Evolutionary conservation across 2,888 invertebrate genomes (phyloP).

Genomic region (Adelphocoris suturalis): DNA sequence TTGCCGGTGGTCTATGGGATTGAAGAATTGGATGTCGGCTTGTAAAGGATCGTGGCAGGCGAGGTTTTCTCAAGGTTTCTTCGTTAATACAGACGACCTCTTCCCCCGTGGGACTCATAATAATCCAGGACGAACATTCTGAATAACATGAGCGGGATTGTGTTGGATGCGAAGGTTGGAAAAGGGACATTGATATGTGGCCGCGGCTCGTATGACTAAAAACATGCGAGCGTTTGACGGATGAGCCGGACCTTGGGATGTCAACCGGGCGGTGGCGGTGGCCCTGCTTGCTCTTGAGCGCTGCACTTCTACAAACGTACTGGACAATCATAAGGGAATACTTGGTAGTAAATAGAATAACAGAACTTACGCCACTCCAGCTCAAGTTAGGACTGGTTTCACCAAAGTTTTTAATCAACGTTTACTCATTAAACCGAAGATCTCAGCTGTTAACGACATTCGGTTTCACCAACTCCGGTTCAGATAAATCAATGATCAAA

Average conservation of each 20-base stretch:
- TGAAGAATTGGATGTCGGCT: not conserved
- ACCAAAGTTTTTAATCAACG: too few species aligned
- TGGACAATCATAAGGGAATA: too few species aligned
- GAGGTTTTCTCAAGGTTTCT: constrained; percentile 33
- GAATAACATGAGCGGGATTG: constrained; percentile 9
- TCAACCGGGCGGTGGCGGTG: not conserved
- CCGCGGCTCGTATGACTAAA: constrained; percentile 23
- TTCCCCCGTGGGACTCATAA: constrained; percentile 10
- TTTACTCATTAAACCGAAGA: too few species aligned
- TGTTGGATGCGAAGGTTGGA: not conserved
- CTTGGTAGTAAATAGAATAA: too few species aligned
- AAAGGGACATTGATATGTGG: constrained; percentile 39
- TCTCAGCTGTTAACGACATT: too few species aligned
- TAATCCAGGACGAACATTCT: not conserved
- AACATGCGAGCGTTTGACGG: constrained; percentile 11
- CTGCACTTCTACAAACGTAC: not conserved
- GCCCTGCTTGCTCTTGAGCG: not conserved
- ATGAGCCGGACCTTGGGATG: constrained; percentile 15
- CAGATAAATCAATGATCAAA: too few species aligned
- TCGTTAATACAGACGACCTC: constrained; percentile 27
- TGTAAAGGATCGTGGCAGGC: not conserved
- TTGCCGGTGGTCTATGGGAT: not conserved
- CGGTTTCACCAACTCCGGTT: too few species aligned
- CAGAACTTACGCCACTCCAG: too few species aligned
- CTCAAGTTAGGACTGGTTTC: too few species aligned